Percentiles rank a stretch among this genome's conserved stretches.
Evolutionary conservation across 37 sponge, comb jelly and placozoan species (phyloP).

Genomic region (Aphrocallistes beatrix): DNA sequence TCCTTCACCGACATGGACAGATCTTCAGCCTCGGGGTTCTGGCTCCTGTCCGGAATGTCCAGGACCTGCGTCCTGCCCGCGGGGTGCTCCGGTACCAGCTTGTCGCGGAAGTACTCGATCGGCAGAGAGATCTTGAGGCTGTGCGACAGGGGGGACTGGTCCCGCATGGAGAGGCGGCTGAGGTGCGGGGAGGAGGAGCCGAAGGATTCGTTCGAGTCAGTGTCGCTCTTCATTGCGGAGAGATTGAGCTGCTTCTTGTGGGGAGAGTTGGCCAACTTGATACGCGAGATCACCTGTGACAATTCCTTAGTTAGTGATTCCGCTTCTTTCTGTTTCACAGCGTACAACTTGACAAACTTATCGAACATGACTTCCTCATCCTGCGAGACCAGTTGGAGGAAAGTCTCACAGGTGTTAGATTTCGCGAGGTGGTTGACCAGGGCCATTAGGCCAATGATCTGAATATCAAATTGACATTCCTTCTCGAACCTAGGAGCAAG

Average conservation of each 20-base stretch:
- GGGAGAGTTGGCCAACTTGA: background rate
- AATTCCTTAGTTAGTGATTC: background rate
- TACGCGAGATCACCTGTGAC: background rate
- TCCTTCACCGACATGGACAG: background rate
- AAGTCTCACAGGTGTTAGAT: background rate
- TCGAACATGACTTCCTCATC: background rate
- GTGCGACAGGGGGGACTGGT: background rate
- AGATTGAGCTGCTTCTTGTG: background rate
- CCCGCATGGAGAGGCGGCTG: background rate
- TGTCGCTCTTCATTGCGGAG: background rate
- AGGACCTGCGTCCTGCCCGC: background rate
- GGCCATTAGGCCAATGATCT: background rate
- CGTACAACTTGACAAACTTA: background rate
- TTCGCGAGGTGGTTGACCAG: slow-evolving; percentile 9
- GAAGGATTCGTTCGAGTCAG: background rate
- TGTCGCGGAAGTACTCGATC: background rate
- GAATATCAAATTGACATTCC: background rate
- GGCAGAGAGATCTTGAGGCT: background rate
- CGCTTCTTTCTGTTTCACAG: background rate
- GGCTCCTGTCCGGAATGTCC: background rate
- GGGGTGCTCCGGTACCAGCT: background rate
- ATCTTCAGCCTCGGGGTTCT: background rate
- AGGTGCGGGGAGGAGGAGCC: background rate
- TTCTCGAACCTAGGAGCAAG: background rate
- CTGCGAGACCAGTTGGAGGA: background rate